Conservation (phyloP, 2,888 invertebrate genomes). For the Chrysina gloriosa region DNA sequence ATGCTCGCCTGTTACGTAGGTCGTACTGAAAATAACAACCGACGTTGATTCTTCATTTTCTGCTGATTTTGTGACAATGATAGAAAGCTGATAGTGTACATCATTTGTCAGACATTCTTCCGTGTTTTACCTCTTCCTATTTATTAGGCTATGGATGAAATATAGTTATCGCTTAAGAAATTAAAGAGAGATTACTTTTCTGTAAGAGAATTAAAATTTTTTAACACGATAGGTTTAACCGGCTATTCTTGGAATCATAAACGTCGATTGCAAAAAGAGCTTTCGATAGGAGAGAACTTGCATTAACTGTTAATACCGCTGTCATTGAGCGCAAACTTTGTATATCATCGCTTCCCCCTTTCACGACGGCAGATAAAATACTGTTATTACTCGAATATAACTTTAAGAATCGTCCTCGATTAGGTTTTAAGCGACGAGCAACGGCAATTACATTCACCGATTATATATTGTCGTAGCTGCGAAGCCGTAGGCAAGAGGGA, state of each 20-base stretch:
- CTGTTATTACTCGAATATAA: constrained; percentile 7
- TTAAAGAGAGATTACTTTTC: background rate
- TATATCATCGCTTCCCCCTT: background rate
- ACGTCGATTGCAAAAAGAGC: constrained; percentile 17
- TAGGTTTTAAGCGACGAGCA: constrained; percentile 7
- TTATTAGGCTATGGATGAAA: too few relatives aligned
- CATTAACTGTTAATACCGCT: constrained; percentile 27
- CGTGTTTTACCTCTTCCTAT: too few relatives aligned
- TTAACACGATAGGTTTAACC: constrained; percentile 13
- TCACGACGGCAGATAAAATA: constrained; percentile 18
- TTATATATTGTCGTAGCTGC: too few relatives aligned
- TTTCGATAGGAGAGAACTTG: constrained; percentile 19
- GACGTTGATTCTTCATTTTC: too few relatives aligned
- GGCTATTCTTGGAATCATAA: background rate
- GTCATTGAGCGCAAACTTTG: constrained; percentile 1
- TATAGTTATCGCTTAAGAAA: too few relatives aligned
- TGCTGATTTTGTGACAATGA: too few relatives aligned
- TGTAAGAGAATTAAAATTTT: constrained; percentile 1
- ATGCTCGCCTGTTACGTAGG: too few relatives aligned
- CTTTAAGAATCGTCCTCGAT: constrained; percentile 13
- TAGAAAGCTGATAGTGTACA: too few relatives aligned
- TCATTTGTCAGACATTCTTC: too few relatives aligned
- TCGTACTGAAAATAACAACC: too few relatives aligned
- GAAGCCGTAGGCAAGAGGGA: background rate
- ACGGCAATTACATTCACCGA: constrained; percentile 18